Percentiles rank a stretch among this genome's conserved stretches.
These are phyloP conservation scores for Thereva nobilitata DNA, from an alignment of 2,888 invertebrate species.

Conservation along the genomic window DNA sequence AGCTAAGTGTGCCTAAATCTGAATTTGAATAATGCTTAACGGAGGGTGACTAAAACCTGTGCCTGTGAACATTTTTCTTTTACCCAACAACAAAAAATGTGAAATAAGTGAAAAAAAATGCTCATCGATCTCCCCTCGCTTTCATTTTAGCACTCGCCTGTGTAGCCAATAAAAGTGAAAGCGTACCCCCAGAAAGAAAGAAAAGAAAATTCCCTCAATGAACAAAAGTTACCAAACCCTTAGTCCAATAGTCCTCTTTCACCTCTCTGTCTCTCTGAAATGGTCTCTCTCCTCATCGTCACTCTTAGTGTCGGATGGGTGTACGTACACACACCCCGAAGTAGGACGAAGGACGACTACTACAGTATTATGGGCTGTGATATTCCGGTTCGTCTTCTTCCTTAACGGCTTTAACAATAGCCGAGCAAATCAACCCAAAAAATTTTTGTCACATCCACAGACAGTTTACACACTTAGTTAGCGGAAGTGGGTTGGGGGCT, in stretches of 20 bases:
- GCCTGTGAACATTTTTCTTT: background rate
- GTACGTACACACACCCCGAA: background rate
- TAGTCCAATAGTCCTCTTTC: background rate
- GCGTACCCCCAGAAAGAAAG: background rate
- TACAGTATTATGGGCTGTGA: conserved; percentile 18
- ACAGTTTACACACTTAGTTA: conserved; percentile 37
- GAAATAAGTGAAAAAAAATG: background rate
- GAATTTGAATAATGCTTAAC: conserved; percentile 26
- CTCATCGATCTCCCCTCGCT: conserved; percentile 1
- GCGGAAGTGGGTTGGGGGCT: conserved; percentile 19
- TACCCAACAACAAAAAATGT: background rate
- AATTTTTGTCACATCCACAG: conserved; percentile 35
- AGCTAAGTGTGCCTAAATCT: conserved; percentile 6
- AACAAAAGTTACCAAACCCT: conserved; percentile 20
- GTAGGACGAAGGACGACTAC: background rate
- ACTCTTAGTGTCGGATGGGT: too few species aligned
- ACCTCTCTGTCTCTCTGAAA: too few species aligned
- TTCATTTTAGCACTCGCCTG: background rate
- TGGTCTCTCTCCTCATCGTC: background rate
- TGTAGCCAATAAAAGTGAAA: conserved; percentile 26
- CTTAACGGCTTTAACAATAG: conserved; percentile 20
- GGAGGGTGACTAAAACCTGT: conserved; percentile 39
- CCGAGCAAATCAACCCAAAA: conserved; percentile 31
- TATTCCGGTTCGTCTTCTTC: conserved; percentile 10
- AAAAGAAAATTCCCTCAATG: conserved; percentile 28